Evolutionary conservation across 2,888 invertebrate species (phyloP).

Genomic region (Apotomis betuletana): DNA sequence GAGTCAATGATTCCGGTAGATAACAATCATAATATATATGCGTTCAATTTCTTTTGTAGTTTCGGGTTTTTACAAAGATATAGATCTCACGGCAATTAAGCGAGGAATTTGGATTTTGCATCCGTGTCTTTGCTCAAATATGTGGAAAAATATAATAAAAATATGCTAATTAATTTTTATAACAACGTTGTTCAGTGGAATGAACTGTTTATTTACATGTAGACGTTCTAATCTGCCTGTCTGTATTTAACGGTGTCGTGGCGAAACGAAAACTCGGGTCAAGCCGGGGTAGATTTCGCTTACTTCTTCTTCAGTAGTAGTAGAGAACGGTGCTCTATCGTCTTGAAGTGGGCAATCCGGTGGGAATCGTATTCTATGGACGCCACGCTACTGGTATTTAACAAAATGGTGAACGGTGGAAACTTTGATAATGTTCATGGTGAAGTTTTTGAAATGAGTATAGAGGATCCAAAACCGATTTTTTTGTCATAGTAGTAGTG

Average conservation of each 20-base stretch:
- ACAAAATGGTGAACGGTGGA: too few species aligned
- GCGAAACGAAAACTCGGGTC: too few species aligned
- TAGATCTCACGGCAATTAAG: constrained; percentile 47
- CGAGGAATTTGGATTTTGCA: constrained; percentile 40
- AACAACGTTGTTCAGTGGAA: constrained; percentile 16
- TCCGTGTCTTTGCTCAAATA: constrained; percentile 40
- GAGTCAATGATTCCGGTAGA: constrained; percentile 37
- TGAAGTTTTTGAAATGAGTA: too few species aligned
- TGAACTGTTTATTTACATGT: constrained; percentile 30
- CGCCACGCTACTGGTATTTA: too few species aligned
- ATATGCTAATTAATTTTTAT: constrained; percentile 13
- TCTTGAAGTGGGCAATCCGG: too few species aligned
- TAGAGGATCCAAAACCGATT: too few species aligned
- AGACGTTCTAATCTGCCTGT: neutral
- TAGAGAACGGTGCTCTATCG: too few species aligned
- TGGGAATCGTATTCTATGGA: too few species aligned
- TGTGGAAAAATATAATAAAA: constrained; percentile 27
- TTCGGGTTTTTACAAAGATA: constrained; percentile 44
- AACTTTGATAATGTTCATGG: too few species aligned
- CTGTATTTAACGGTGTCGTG: neutral
- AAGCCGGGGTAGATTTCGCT: too few species aligned
- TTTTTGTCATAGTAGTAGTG: too few species aligned
- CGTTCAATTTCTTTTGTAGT: constrained; percentile 44
- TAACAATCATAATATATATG: constrained; percentile 24
- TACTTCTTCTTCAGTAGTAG: too few species aligned